These are phyloP conservation scores for Melanotaenia boesemani DNA, from an alignment of 2,797 vertebrate species.

Conservation along the genomic window DNA sequence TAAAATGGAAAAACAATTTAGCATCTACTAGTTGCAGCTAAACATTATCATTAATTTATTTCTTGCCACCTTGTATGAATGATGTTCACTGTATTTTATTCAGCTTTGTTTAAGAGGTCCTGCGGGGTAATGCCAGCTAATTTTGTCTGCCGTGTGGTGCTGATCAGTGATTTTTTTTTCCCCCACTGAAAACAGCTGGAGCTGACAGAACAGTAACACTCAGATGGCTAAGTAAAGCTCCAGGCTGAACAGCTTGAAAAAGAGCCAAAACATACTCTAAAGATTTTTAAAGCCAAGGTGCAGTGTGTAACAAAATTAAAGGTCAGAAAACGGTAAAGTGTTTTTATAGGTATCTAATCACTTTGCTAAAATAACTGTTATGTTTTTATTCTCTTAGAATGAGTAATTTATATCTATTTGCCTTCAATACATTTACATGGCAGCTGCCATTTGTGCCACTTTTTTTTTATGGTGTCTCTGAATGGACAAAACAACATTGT, in stretches of 20 bases:
- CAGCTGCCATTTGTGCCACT: too few relatives aligned
- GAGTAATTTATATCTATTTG: too few relatives aligned
- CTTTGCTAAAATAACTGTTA: too few relatives aligned
- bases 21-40: not conserved
- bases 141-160: not conserved
- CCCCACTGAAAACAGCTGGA: slow-evolving; percentile 1
- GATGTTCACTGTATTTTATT: slow-evolving; percentile 3
- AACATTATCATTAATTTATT: not conserved
- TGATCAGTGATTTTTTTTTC: not conserved
- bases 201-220: not conserved
- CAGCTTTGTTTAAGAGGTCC: not conserved
- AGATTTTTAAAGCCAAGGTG: not conserved
- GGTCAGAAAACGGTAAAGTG: too few relatives aligned
- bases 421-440: too few relatives aligned
- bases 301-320: too few relatives aligned
- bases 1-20: not conserved
- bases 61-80: not conserved
- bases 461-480: too few relatives aligned
- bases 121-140: not conserved
- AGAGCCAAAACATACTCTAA: not conserved
- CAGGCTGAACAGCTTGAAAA: too few relatives aligned
- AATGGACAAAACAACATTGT: too few relatives aligned
- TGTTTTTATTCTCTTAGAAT: too few relatives aligned
- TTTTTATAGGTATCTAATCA: too few relatives aligned
- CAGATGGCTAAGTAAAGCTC: not conserved